Conservation (phyloP, 2,113 vertebrate species). For the Sisor rabdophorus region DNA sequence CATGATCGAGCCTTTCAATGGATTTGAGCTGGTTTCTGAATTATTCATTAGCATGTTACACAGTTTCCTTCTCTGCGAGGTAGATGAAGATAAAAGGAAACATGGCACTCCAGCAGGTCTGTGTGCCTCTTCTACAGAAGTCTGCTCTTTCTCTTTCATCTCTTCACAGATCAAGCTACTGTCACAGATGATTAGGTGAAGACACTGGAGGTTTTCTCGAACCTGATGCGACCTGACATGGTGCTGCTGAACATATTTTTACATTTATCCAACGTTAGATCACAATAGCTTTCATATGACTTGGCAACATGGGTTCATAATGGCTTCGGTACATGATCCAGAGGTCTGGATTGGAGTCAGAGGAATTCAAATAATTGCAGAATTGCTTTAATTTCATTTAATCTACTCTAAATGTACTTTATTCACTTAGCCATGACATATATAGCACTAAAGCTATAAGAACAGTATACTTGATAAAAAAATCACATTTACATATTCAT, state of each 20-base stretch:
- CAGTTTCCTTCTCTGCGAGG: conserved; percentile 8
- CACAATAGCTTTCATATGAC: conserved; percentile 21
- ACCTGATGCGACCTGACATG: conserved; percentile 29
- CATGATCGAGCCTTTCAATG: conserved; percentile 14
- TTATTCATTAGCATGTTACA: conserved; percentile 17
- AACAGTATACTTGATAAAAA: background rate
- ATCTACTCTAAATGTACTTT: background rate
- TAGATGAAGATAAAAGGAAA: conserved; percentile 28
- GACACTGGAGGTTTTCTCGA: conserved; percentile 29
- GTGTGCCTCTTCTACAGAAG: conserved; percentile 24
- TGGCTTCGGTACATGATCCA: background rate
- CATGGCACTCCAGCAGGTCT: background rate
- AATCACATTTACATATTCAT: no score
- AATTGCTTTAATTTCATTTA: background rate
- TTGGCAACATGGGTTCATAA: conserved; percentile 23
- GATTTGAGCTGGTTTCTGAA: conserved; percentile 14
- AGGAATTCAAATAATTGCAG: background rate
- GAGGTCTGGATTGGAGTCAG: background rate
- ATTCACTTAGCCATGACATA: background rate
- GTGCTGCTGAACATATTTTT: conserved; percentile 38
- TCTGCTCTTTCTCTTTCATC: conserved; percentile 27
- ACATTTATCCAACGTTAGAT: conserved; percentile 46
- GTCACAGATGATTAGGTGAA: conserved; percentile 40
- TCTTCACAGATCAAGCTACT: conserved; percentile 35
- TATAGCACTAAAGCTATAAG: background rate